Evolutionary conservation across 2,797 vertebrate species (phyloP), one percentile per base, ranked within the genome.

Genomic region (Aldrovandia affinis): DNA sequence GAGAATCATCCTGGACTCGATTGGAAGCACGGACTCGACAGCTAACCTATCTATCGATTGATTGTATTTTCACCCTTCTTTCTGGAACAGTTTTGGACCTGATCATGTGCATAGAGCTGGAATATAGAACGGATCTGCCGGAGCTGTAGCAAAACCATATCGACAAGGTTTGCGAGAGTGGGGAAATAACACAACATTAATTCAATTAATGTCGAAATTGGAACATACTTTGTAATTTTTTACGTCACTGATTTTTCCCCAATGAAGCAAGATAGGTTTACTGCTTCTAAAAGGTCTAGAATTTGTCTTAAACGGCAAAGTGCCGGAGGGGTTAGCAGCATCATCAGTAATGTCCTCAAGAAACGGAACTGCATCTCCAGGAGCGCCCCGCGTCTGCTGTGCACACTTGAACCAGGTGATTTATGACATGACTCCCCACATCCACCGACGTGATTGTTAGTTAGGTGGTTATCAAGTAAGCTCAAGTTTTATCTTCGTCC

Each of bases 381-480:
- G 86, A 98, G 97, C 50, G 98, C 98, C 4, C 98, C 98, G 20
- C 95, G 97, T 85, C 95, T 99, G 89, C 97, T 99, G 75, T 99
- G 98, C 95, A 99, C 98, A 47, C 92, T 99, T 81, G 98, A 99
- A 93, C 98, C 98, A 96, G 98, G 98, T 99, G 95, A 95, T 88
- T 44, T 12, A 22, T 54, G 59, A 77, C 14, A 44, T 54, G n/a
- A 52, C 15, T 15, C 7, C 4, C 30, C 25, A 28, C 10, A 54
- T 79, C n/a, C n/a, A 79, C n/a, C 25, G 9, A 2, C 0, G 44
- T 79, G n/a, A 28, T 10, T 28, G 47, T 28, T 78, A 22, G 39
- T n/a, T 25, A 15, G 78, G n/a, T 54, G 47, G 12, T 33, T 30
- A 30, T 50, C 7, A 28, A 78, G 14, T 78, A 28, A 28, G 44